Base-by-base conservation (phyloP, 2,888 invertebrate species). In the Cecidostiba fungosa region DNA sequence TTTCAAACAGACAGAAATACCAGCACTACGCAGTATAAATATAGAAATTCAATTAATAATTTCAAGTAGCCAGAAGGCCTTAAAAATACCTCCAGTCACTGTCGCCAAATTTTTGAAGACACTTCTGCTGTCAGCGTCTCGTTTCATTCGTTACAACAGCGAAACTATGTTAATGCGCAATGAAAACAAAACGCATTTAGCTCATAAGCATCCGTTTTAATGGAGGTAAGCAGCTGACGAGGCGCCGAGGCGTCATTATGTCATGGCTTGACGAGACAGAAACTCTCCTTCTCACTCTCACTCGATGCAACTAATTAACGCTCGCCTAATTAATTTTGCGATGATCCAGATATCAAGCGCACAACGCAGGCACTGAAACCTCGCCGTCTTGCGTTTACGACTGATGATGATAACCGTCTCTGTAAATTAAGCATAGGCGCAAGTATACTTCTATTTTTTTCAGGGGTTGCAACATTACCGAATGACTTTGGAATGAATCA, bases 221-320 rank as follows among this genome's bases (percentile, higher is more conserved):
- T 70, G 36, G 47, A 82, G 72, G 59, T 74, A 26, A 78, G 72
- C 72, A 78, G 72, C 72, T 85, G 73, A 81, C 77, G 72, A 73
- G 32, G 69, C 54, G 26, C 32, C 73, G 50, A 66, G 74, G 39
- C 82, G 62, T 79, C 82, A 50, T 79, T 85, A 85, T 66, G 47
- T 77, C 69, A 62, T 10, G 26, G 50, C 19, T 62, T 32, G 80
- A 73, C 23, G 76, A 74, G 79, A 54, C 26, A 59, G 62, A 62
- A 36, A 43, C 36, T 39, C 77, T 85, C 73, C 26, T 47, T 36
- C 72, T 26, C 80, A 1, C 72, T 39, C 47, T 73, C 73, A n/a
- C 36, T 73, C 26, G n/a, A 78, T 84, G 62, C 78, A 29, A 70
- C 77, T 86, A 84, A 82, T 86, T 86, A 84, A 86, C 70, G 62